phyloP scores from a whole-genome alignment of 1,140 invertebrate genomes.

The Acarapis woodi region DNA sequence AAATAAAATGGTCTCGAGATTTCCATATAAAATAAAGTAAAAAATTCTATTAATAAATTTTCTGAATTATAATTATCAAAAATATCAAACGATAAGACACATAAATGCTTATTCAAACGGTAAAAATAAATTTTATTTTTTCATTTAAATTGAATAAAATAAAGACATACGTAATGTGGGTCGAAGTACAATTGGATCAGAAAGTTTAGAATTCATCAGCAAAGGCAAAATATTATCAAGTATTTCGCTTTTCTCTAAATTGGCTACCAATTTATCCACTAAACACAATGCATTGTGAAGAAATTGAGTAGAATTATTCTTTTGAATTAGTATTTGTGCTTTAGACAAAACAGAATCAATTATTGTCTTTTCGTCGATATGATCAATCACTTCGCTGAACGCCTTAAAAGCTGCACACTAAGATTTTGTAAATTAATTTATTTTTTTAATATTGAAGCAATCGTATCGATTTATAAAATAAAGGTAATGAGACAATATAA shows the following conservation, averaged over 20 bases:
- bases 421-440: background rate
- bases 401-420: slow-evolving; percentile 67
- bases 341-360: slow-evolving; percentile 53
- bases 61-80: no score
- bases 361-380: slow-evolving; percentile 50
- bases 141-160: no score
- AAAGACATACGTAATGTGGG: slow-evolving; percentile 19
- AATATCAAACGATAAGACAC: no score
- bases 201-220: slow-evolving; percentile 47
- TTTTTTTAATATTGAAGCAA: background rate
- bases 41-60: no score
- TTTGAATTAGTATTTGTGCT: slow-evolving; percentile 57
- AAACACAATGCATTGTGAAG: slow-evolving; percentile 3
- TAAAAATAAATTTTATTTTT: no score
- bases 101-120: no score
- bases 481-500: background rate
- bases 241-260: slow-evolving; percentile 57
- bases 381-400: slow-evolving; percentile 51
- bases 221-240: slow-evolving; percentile 71
- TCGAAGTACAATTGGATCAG: slow-evolving; percentile 35
- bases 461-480: background rate
- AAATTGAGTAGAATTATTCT: slow-evolving; percentile 30
- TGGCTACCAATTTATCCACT: slow-evolving; percentile 40
- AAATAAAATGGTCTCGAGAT: no score
- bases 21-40: no score